Conservation (phyloP, 2,888 invertebrate species). For the Synanthedon formicaeformis region DNA sequence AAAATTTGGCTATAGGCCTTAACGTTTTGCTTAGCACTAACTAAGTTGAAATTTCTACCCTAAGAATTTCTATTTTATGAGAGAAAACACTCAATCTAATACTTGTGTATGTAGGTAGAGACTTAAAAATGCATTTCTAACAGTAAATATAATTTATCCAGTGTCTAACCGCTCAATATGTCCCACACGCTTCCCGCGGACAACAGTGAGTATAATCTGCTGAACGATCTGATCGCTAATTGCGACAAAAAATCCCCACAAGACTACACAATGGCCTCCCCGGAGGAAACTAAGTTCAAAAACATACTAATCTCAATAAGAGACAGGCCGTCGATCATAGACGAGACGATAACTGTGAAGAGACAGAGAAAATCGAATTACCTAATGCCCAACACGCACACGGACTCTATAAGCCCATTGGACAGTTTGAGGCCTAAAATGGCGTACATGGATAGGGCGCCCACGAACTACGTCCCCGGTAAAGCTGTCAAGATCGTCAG, state of each 20-base stretch:
- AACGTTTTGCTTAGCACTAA: too few species aligned
- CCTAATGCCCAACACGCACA: conserved; percentile 39
- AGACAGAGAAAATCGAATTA: conserved; percentile 43
- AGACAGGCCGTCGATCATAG: conserved; percentile 45
- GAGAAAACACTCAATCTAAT: too few species aligned
- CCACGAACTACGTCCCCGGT: conserved; percentile 70
- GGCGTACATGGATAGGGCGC: conserved; percentile 52
- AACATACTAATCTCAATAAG: conserved; percentile 55
- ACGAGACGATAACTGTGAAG: conserved; percentile 50
- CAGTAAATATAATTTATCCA: not conserved
- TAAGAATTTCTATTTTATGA: too few species aligned
- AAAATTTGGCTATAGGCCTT: too few species aligned
- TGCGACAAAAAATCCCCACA: conserved; percentile 55
- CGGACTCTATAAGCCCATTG: conserved; percentile 44
- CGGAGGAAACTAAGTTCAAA: conserved; percentile 53
- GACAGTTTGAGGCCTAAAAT: conserved; percentile 46
- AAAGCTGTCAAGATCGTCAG: conserved; percentile 81
- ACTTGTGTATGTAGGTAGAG: too few species aligned
- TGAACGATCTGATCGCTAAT: conserved; percentile 35
- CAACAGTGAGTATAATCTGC: conserved; percentile 63
- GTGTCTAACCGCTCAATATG: conserved; percentile 1
- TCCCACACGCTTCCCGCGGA: conserved; percentile 27
- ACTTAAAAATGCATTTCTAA: not conserved
- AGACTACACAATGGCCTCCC: conserved; percentile 63
- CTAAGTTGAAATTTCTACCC: too few species aligned